Conservation (phyloP, 2,113 vertebrate species). For the Anhinga anhinga region DNA sequence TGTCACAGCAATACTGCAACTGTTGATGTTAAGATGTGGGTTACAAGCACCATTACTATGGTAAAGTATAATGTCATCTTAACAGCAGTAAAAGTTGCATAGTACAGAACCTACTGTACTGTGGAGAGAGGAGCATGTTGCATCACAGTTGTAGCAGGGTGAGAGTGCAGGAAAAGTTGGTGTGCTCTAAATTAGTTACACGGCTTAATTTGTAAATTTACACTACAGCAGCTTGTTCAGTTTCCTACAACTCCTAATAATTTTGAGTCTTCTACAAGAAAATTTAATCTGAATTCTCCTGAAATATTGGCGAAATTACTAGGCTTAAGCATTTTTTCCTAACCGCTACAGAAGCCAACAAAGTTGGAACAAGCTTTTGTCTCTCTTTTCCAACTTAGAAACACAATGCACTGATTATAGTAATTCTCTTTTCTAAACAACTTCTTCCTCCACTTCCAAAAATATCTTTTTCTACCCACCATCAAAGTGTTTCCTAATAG, state of each 20-base stretch:
- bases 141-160: not conserved
- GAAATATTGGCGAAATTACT: not conserved
- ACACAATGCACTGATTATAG: not conserved
- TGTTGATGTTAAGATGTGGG: not conserved
- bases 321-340: not conserved
- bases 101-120: not conserved
- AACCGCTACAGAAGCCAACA: not conserved
- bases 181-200: not conserved
- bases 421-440: constrained; percentile 10
- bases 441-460: constrained; percentile 23
- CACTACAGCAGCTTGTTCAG: not conserved
- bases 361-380: not conserved
- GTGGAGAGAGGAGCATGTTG: not conserved
- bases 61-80: not conserved
- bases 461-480: constrained; percentile 35
- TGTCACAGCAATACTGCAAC: not conserved
- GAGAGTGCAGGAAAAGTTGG: not conserved
- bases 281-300: not conserved
- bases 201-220: not conserved
- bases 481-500: constrained; percentile 36
- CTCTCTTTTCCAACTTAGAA: not conserved
- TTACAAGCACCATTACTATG: not conserved
- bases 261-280: not conserved
- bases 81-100: not conserved
- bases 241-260: not conserved